Percentiles rank a stretch among this genome's conserved stretches.
Conservation (phyloP, 2,113 vertebrate species). For the Megaceryle maxima region DNA sequence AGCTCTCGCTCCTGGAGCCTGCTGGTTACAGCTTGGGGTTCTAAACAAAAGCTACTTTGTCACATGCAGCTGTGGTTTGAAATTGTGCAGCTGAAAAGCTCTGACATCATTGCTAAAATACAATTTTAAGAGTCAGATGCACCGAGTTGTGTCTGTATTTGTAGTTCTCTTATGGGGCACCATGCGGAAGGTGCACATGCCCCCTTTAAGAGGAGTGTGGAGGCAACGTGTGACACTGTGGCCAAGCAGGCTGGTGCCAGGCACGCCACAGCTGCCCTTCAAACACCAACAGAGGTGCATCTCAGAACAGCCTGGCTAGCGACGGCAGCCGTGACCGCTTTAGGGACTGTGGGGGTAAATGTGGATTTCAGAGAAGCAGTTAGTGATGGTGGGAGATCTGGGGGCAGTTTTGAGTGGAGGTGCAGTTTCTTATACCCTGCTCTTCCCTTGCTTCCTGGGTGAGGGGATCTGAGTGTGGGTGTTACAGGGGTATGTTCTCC, state of each 20-base stretch:
- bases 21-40: not conserved
- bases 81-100: not conserved
- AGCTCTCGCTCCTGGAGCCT: not conserved
- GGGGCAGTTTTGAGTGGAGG: not conserved
- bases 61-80: not conserved
- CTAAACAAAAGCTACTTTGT: not conserved
- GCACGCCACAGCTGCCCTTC: not conserved
- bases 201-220: accelerated
- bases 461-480: not conserved
- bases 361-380: not conserved
- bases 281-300: accelerated
- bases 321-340: not conserved
- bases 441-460: not conserved
- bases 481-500: not conserved
- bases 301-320: not conserved
- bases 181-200: accelerated
- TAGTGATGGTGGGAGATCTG: accelerated
- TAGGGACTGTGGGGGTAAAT: not conserved
- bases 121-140: not conserved
- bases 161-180: not conserved
- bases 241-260: not conserved
- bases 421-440: not conserved
- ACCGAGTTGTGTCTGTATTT: not conserved
- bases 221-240: accelerated
- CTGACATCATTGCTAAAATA: not conserved